Conservation (phyloP, 92 coral and sea anemone genomes). For the Epizoanthus rinbou region DNA sequence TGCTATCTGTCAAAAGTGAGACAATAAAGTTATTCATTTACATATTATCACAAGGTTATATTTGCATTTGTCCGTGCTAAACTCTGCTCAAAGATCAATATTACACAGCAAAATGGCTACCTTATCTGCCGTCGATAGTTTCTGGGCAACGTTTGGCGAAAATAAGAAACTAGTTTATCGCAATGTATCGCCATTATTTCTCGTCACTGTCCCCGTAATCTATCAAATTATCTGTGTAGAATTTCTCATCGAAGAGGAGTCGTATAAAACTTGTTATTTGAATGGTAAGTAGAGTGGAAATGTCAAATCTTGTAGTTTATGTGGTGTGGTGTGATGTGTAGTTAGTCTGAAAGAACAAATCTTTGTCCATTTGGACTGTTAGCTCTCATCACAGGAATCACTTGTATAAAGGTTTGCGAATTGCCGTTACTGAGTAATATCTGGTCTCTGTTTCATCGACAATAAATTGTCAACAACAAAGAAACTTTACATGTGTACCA, state of each 20-base stretch:
- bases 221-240: conserved; percentile 73
- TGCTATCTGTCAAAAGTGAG: too few species aligned
- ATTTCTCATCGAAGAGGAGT: conserved; percentile 66
- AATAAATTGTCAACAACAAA: too few species aligned
- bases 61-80: conserved; percentile 19
- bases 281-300: conserved; percentile 54
- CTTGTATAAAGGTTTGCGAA: too few species aligned
- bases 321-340: too few species aligned
- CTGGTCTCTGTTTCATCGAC: too few species aligned
- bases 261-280: conserved; percentile 39
- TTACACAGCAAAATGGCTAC: conserved; percentile 47
- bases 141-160: conserved; percentile 71
- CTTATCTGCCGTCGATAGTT: conserved; percentile 61
- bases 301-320: not conserved
- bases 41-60: conserved; percentile 2
- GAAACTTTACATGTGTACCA: too few species aligned
- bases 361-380: too few species aligned
- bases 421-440: too few species aligned
- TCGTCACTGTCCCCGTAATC: conserved; percentile 65
- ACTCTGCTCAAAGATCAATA: not conserved
- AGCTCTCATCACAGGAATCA: too few species aligned
- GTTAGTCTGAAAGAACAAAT: not conserved
- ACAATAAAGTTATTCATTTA: conserved; percentile 31
- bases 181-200: conserved; percentile 57
- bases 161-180: conserved; percentile 54